Evolutionary conservation across 2,797 vertebrate genomes (phyloP).

Genomic region (Catostomus latipinnis): DNA sequence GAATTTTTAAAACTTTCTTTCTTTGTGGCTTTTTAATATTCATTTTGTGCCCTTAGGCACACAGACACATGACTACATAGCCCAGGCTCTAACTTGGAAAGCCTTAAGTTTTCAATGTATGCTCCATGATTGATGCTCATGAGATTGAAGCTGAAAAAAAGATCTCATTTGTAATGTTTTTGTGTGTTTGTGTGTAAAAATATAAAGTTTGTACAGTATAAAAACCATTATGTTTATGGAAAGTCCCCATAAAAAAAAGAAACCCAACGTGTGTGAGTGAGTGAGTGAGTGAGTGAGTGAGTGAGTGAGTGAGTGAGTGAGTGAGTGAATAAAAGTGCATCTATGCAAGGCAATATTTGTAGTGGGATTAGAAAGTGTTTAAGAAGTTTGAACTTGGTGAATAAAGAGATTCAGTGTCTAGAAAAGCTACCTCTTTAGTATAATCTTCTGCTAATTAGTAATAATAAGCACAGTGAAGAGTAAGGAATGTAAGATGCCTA

Average conservation of each 20-base stretch:
- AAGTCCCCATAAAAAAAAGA: no score
- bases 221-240: no score
- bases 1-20: conserved; percentile 15
- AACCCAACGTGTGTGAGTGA: no score
- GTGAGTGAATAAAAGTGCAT: neutral
- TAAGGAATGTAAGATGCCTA: no score
- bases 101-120: conserved; percentile 6
- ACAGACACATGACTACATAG: conserved; percentile 32
- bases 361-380: neutral
- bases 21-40: conserved; percentile 22
- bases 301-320: no score
- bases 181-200: neutral
- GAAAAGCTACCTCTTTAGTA: neutral
- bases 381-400: conserved; percentile 1
- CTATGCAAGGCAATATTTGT: neutral
- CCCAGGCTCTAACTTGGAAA: neutral
- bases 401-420: neutral
- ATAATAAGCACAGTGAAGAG: neutral
- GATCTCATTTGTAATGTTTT: conserved; percentile 18
- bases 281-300: no score
- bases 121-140: conserved; percentile 7
- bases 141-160: conserved; percentile 10
- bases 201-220: no score
- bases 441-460: conserved; percentile 19
- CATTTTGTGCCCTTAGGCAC: conserved; percentile 12